phyloP scores from a whole-genome alignment of 2,797 vertebrate species.

The Sebastes hopkinsi region DNA sequence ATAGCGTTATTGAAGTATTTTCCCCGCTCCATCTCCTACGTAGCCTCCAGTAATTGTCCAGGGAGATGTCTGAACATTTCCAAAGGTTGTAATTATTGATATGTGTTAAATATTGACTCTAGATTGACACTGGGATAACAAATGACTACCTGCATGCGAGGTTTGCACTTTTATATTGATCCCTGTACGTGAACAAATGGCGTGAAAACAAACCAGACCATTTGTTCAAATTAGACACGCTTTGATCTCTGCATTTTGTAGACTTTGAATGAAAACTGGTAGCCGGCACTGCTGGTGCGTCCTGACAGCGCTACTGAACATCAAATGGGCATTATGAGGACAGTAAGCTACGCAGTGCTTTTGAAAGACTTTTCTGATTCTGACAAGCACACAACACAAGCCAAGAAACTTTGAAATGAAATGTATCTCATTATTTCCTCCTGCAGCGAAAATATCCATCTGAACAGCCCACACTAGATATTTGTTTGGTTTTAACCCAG shows the following conservation, averaged over 20 bases:
- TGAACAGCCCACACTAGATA: slow-evolving; percentile 3
- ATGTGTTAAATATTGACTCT: slow-evolving; percentile 30
- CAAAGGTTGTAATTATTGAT: slow-evolving; percentile 34
- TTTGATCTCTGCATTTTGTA: slow-evolving; percentile 54
- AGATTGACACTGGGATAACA: slow-evolving; percentile 23
- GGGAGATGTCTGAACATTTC: slow-evolving; percentile 22
- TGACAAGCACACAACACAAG: slow-evolving; percentile 49
- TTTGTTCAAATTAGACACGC: slow-evolving; percentile 49
- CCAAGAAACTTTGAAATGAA: slow-evolving; percentile 43
- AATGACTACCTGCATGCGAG: background rate
- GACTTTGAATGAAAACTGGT: slow-evolving; percentile 39
- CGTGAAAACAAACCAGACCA: slow-evolving; percentile 19
- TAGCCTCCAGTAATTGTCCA: slow-evolving; percentile 15
- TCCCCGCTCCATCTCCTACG: background rate
- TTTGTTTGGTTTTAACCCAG: slow-evolving; percentile 12
- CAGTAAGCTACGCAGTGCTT: slow-evolving; percentile 16
- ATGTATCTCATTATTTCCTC: slow-evolving; percentile 40
- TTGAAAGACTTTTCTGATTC: slow-evolving; percentile 38
- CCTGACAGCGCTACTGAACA: slow-evolving; percentile 41
- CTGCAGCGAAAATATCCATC: slow-evolving; percentile 3
- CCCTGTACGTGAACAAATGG: slow-evolving; percentile 3
- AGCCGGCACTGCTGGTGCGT: background rate
- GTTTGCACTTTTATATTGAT: slow-evolving; percentile 29
- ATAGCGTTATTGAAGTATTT: slow-evolving; percentile 13
- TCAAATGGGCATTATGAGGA: slow-evolving; percentile 56